Evolutionary conservation across 1,140 invertebrate genomes (phyloP).

Genomic region (Teleopsis dalmanni): DNA sequence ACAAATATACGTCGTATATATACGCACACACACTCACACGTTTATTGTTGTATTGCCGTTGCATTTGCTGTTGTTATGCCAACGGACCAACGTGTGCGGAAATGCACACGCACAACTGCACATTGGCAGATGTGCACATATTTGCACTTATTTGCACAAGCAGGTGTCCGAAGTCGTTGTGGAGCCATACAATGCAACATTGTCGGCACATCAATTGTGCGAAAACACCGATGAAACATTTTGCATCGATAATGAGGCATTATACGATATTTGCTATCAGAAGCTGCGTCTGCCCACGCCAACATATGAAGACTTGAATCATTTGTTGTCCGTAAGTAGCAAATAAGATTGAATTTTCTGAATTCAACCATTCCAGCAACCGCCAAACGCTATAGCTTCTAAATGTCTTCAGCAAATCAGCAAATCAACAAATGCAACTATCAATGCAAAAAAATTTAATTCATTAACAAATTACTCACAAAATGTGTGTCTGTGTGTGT

Average conservation of each 20-base stretch:
- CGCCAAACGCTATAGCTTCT: too few species aligned
- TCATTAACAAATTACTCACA: too few species aligned
- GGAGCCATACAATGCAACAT: slow-evolving; percentile 72
- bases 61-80: slow-evolving; percentile 3
- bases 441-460: too few species aligned
- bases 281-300: slow-evolving; percentile 62
- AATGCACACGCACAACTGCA: not conserved
- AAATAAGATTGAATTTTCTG: too few species aligned
- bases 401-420: too few species aligned
- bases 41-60: not conserved
- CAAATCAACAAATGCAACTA: too few species aligned
- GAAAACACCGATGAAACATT: slow-evolving; percentile 69
- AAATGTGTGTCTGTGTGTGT: too few species aligned
- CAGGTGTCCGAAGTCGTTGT: slow-evolving; percentile 66
- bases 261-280: slow-evolving; percentile 61
- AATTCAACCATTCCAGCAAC: too few species aligned
- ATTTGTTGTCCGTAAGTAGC: slow-evolving; percentile 59
- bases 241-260: slow-evolving; percentile 61
- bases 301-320: slow-evolving; percentile 74
- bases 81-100: not conserved
- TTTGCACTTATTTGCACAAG: not conserved
- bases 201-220: slow-evolving; percentile 72
- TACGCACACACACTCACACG: not conserved
- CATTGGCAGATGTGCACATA: not conserved
- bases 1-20: not conserved